These are phyloP conservation scores for Pseudoatta argentina DNA, from an alignment of 1,140 invertebrate species.

Conservation along the genomic window DNA sequence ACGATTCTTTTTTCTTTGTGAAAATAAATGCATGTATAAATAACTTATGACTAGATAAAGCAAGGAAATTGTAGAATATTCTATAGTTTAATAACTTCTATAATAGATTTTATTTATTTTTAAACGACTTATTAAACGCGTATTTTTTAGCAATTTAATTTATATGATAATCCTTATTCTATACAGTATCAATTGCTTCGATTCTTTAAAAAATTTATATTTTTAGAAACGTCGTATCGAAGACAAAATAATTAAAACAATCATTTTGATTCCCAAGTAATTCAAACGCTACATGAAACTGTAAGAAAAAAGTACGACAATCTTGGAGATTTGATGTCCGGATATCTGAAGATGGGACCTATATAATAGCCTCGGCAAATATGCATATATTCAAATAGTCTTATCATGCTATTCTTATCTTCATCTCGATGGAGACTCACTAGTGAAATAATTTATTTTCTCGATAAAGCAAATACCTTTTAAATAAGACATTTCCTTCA, in stretches of 20 bases:
- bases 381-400: slow-evolving; percentile 46
- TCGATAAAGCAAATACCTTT: slow-evolving; percentile 37
- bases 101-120: neutral
- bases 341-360: slow-evolving; percentile 12
- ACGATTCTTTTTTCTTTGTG: slow-evolving; percentile 3
- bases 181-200: neutral
- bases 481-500: slow-evolving; percentile 38
- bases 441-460: slow-evolving; percentile 48
- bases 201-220: neutral
- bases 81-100: neutral
- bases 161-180: neutral
- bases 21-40: slow-evolving; percentile 52
- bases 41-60: neutral
- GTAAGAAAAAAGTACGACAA: slow-evolving; percentile 25
- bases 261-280: neutral
- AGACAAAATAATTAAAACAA: neutral
- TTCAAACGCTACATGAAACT: neutral
- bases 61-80: neutral
- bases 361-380: slow-evolving; percentile 11
- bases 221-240: neutral
- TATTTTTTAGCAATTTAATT: slow-evolving; percentile 1
- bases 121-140: neutral
- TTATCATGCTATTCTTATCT: slow-evolving; percentile 62
- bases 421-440: slow-evolving; percentile 42
- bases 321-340: slow-evolving; percentile 9